These are phyloP conservation scores for Antrozous pallidus DNA, from an alignment of 2,797 vertebrate species.

Conservation along the genomic window DNA sequence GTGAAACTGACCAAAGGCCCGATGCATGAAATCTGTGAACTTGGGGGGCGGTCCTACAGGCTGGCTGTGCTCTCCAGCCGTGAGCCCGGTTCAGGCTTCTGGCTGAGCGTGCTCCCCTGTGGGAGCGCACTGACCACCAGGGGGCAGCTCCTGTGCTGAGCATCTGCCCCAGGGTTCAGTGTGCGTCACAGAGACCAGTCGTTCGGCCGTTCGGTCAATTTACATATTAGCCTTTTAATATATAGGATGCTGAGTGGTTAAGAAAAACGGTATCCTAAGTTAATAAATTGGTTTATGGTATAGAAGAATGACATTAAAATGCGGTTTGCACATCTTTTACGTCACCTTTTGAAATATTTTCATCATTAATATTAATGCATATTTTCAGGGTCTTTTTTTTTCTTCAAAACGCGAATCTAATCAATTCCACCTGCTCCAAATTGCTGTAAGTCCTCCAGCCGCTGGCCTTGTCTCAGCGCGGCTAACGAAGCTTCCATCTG, in stretches of 20 bases:
- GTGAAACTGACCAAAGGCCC: neutral
- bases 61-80: too few species aligned
- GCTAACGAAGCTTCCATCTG: neutral
- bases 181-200: too few species aligned
- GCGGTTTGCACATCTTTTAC: constrained; percentile 14
- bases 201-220: too few species aligned
- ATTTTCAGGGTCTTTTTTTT: neutral
- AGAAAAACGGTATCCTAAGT: neutral
- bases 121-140: too few species aligned
- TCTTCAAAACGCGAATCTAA: constrained; percentile 11
- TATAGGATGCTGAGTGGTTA: neutral
- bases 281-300: neutral
- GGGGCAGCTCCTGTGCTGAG: too few species aligned
- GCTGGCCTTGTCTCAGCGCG: neutral
- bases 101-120: too few species aligned
- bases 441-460: neutral
- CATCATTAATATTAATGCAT: neutral
- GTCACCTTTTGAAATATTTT: constrained; percentile 9
- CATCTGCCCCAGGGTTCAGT: too few species aligned
- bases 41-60: too few species aligned
- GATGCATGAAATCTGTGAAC: too few species aligned
- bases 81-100: too few species aligned
- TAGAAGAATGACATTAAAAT: constrained; percentile 2
- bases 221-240: too few species aligned
- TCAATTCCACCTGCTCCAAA: neutral